These are phyloP conservation scores for Leptinotarsa peninsularis DNA, from an alignment of 2,888 invertebrate species.

Conservation along the genomic window DNA sequence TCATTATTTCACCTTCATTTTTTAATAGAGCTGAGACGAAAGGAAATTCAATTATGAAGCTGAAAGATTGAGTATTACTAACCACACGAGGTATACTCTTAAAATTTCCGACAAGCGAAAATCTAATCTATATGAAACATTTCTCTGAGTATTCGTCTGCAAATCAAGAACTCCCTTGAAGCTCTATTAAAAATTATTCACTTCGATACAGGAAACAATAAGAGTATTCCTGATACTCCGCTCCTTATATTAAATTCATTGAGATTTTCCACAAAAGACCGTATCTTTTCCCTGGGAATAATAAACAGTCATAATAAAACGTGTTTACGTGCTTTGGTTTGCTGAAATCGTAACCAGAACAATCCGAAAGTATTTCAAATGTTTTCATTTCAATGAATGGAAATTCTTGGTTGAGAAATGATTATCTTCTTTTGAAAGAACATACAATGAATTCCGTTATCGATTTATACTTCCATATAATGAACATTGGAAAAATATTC, in stretches of 20 bases:
- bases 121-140: background rate
- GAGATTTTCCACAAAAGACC: constrained; percentile 18
- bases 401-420: background rate
- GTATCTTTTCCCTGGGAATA: constrained; percentile 25
- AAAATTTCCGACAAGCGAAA: background rate
- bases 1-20: too few species aligned
- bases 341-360: constrained; percentile 6
- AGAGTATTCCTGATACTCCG: background rate
- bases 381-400: background rate
- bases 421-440: background rate
- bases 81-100: background rate
- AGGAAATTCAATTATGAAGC: too few species aligned
- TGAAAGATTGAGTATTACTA: background rate
- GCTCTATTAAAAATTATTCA: background rate
- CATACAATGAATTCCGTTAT: too few species aligned
- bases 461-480: too few species aligned
- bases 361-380: constrained; percentile 6
- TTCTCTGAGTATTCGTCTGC: background rate
- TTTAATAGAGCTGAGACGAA: too few species aligned
- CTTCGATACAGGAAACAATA: background rate
- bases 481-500: too few species aligned
- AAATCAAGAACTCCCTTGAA: background rate
- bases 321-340: constrained; percentile 24
- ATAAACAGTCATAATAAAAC: constrained; percentile 28
- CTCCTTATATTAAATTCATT: constrained; percentile 13